A percentile compares a stretch with the other conserved stretches of the same genome.
Evolutionary conservation across 2,888 invertebrate species (phyloP).

Genomic region (Calameuta idolon): DNA sequence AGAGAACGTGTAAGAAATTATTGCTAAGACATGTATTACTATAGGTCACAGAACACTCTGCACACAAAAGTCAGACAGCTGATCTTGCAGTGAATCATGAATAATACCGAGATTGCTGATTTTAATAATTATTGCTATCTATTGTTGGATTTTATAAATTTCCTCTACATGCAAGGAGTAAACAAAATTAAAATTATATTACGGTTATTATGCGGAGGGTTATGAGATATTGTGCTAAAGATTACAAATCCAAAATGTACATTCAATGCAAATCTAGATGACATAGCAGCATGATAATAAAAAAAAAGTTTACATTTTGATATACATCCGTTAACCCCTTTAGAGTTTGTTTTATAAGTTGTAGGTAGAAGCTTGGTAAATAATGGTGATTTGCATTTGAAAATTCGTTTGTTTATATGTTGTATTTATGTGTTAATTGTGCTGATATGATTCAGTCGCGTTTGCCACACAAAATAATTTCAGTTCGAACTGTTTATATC

Average conservation of each 20-base stretch:
- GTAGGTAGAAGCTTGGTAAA: not conserved
- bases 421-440: not conserved
- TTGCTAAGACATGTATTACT: not conserved
- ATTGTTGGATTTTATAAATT: conserved; percentile 57
- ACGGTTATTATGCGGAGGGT: conserved; percentile 53
- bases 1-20: conserved; percentile 1
- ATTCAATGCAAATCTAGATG: conserved; percentile 27
- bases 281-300: conserved; percentile 21
- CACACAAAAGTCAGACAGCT: conserved; percentile 22
- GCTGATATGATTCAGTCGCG: not conserved
- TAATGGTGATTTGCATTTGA: not conserved
- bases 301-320: not conserved
- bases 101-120: conserved; percentile 41
- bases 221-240: conserved; percentile 48
- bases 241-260: conserved; percentile 14
- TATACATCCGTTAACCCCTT: not conserved
- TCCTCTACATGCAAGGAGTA: conserved; percentile 46
- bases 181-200: conserved; percentile 48
- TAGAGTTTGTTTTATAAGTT: not conserved
- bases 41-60: not conserved
- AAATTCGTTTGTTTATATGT: not conserved
- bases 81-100: conserved; percentile 37
- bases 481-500: not conserved
- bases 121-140: conserved; percentile 45
- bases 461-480: not conserved